phyloP scores from a whole-genome alignment of 2,797 vertebrate genomes.

The Nyctalus aviator region DNA sequence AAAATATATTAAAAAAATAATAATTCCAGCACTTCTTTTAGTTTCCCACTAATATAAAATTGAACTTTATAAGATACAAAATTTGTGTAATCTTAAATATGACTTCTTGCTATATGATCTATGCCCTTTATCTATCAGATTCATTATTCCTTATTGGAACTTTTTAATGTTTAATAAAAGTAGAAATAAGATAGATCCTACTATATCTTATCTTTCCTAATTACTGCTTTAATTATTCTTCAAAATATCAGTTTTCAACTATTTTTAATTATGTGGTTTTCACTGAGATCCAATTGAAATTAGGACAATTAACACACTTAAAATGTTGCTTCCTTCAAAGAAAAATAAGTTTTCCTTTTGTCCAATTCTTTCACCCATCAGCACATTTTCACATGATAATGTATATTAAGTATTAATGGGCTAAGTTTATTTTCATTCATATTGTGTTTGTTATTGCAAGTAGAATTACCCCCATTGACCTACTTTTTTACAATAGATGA shows the following conservation, averaged over 20 bases:
- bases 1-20: too few relatives aligned
- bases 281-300: neutral
- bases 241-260: neutral
- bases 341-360: neutral
- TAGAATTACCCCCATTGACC: neutral
- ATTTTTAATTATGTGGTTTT: neutral
- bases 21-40: neutral
- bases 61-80: neutral
- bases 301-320: neutral
- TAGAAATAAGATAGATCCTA: neutral
- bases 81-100: neutral
- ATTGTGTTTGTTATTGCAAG: neutral
- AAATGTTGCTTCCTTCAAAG: neutral
- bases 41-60: neutral
- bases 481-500: neutral
- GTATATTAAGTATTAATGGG: neutral
- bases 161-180: neutral
- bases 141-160: neutral
- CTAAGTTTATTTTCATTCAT: neutral
- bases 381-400: neutral
- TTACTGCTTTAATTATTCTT: neutral
- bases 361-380: neutral
- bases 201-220: neutral
- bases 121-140: neutral
- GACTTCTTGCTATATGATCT: neutral